These are phyloP conservation scores for Agrotis puta DNA, from an alignment of 2,888 invertebrate genomes.

Conservation along the genomic window DNA sequence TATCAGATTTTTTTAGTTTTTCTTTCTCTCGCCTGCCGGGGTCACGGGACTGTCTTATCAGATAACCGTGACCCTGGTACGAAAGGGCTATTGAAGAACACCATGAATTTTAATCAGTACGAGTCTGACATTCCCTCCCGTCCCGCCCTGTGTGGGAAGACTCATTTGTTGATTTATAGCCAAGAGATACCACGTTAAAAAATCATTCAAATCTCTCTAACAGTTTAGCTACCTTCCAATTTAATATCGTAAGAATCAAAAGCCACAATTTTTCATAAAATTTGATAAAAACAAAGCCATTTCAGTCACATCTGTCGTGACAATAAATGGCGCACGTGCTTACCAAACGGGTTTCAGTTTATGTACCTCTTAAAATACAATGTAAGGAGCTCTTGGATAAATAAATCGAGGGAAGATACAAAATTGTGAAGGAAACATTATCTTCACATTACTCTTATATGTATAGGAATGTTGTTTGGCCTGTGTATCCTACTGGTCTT, in stretches of 20 bases:
- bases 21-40: too few species aligned
- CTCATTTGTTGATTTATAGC: too few species aligned
- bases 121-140: too few species aligned
- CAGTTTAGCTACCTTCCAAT: neutral
- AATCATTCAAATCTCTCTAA: neutral
- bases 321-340: constrained; percentile 59
- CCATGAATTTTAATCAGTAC: too few species aligned
- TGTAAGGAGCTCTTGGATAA: constrained; percentile 45
- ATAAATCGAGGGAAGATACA: constrained; percentile 34
- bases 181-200: too few species aligned
- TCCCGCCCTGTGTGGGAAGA: too few species aligned
- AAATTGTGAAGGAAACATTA: constrained; percentile 15
- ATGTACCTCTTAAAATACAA: constrained; percentile 48
- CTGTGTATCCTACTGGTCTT: too few species aligned
- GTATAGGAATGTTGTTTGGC: neutral
- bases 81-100: too few species aligned
- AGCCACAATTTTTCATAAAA: constrained; percentile 33
- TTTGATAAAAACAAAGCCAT: constrained; percentile 46
- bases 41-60: too few species aligned
- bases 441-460: too few species aligned
- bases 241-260: constrained; percentile 24
- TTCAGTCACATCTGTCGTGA: constrained; percentile 48
- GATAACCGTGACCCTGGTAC: too few species aligned
- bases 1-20: too few species aligned
- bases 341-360: constrained; percentile 45